These are phyloP conservation scores for Lepidochrysops patricia DNA, from an alignment of 2,888 invertebrate genomes.

Conservation along the genomic window DNA sequence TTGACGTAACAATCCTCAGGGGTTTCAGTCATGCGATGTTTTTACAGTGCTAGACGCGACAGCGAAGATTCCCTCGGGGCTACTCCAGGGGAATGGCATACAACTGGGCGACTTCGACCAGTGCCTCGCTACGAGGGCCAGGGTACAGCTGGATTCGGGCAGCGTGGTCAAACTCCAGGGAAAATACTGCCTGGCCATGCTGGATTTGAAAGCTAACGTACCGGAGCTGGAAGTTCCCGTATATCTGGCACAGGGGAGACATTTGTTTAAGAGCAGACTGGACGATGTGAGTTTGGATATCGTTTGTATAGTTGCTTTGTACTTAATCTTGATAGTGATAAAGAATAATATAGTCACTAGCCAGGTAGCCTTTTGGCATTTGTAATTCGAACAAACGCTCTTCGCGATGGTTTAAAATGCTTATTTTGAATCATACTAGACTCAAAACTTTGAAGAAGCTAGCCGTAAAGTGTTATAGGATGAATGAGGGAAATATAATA, in stretches of 20 bases:
- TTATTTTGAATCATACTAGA: too few species aligned
- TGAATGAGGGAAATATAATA: too few species aligned
- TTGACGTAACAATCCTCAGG: not conserved
- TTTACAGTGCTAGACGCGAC: slow-evolving; percentile 81
- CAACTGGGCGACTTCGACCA: slow-evolving; percentile 83
- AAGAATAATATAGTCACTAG: too few species aligned
- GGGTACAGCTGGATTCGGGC: slow-evolving; percentile 73
- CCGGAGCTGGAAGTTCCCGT: slow-evolving; percentile 76
- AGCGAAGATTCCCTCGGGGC: slow-evolving; percentile 80
- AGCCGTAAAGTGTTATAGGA: too few species aligned
- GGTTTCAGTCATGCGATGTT: slow-evolving; percentile 37
- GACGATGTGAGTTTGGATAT: slow-evolving; percentile 70
- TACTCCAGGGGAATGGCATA: slow-evolving; percentile 80
- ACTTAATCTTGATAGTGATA: too few species aligned
- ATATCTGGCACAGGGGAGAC: slow-evolving; percentile 77
- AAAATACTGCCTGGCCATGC: slow-evolving; percentile 79
- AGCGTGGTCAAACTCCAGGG: slow-evolving; percentile 78
- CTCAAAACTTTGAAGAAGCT: too few species aligned
- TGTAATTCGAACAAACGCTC: too few species aligned
- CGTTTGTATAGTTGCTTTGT: slow-evolving; percentile 1
- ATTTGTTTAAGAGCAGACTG: slow-evolving; percentile 76
- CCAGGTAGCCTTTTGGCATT: too few species aligned
- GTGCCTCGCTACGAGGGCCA: slow-evolving; percentile 76
- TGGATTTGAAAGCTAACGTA: slow-evolving; percentile 76
- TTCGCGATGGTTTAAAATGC: too few species aligned